Evolutionary conservation across 2,888 invertebrate genomes (phyloP), one percentile per base, ranked within the genome.

Genomic region (Chloroclysta siterata): DNA sequence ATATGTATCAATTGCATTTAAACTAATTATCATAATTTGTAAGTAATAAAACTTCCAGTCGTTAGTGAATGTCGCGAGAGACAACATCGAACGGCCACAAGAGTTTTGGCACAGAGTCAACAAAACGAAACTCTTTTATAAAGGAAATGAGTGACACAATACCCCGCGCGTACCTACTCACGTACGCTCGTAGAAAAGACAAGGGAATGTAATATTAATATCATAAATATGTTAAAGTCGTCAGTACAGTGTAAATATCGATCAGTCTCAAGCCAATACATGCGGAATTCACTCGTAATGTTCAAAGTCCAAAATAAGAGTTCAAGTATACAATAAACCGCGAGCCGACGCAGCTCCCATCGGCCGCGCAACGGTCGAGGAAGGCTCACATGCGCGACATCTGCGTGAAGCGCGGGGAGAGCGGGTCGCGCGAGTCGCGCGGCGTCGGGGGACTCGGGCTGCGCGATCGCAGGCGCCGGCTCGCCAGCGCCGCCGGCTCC

Each of bases 361-460:
- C 36, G 11, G 11, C 10, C 36, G 36, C 36, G 36, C 36, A 8
- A 8, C 22, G 4, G 0, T 11, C 36, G 11, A 3, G 36, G 11
- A 11, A 3, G 7, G 33, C 77, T 91, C 88, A 93, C 80, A 94
- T 94, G 53, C 87, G 85, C 63, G 93, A 93, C 92, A 93, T 90
- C 69, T 90, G 77, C 88, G 93, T 88, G 77, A 94, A 94, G 53
- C 94, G 91, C 3, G 94, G 94, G 76, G 94, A 95, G 5, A 95
- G 84, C 59, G 96, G 85, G 81, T 95, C 95, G 68, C 94, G 89
- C 11, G 95, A 95, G 83, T 96, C 95, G 50, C 95, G 94, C 0
- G 95, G 95, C n/a, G 95, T 95, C 0, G 95, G 95, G n/a, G 95
- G 95, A 13, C 95, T 94, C 0, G 95, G 95, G 77, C 95, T 95